Conservation (phyloP, 1,140 invertebrate species). For the Asbolus verrucosus region DNA sequence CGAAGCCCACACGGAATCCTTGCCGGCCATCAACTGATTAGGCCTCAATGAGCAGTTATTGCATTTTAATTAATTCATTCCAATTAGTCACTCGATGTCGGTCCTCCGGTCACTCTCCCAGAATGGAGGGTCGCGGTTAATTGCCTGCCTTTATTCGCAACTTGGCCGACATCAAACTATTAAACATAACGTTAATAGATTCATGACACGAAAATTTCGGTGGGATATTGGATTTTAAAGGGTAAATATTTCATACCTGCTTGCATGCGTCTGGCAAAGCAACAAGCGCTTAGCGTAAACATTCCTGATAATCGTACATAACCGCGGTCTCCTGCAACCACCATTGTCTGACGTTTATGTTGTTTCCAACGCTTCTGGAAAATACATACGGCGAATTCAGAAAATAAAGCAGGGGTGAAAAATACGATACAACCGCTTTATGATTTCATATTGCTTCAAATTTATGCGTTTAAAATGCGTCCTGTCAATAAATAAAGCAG, state of each 20-base stretch:
- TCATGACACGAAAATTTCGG: slow-evolving; percentile 30
- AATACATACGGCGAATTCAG: slow-evolving; percentile 25
- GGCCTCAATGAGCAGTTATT: slow-evolving; percentile 32
- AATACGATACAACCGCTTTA: slow-evolving; percentile 33
- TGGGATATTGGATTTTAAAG: slow-evolving; percentile 26
- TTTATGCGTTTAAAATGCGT: slow-evolving; percentile 30
- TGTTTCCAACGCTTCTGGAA: slow-evolving; percentile 29
- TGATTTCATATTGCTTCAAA: slow-evolving; percentile 35
- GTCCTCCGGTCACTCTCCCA: not conserved
- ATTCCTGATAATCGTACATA: slow-evolving; percentile 42
- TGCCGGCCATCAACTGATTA: slow-evolving; percentile 48
- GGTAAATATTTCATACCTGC: slow-evolving; percentile 36
- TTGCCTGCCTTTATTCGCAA: slow-evolving; percentile 17
- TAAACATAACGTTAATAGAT: slow-evolving; percentile 20
- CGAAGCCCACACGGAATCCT: slow-evolving; percentile 40
- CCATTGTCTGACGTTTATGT: slow-evolving; percentile 44
- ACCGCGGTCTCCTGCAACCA: slow-evolving; percentile 30
- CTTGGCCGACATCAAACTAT: not conserved
- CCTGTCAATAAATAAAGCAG: slow-evolving; percentile 30
- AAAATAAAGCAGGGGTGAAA: slow-evolving; percentile 18
- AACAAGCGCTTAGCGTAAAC: slow-evolving; percentile 38
- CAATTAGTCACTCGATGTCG: slow-evolving; percentile 30
- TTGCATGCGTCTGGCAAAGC: slow-evolving; percentile 32
- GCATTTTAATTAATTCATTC: slow-evolving; percentile 38
- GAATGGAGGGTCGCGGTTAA: slow-evolving; percentile 23